Evolutionary conservation across 2,113 vertebrate species (phyloP).

Genomic region (Nothobranchius kuhntae): DNA sequence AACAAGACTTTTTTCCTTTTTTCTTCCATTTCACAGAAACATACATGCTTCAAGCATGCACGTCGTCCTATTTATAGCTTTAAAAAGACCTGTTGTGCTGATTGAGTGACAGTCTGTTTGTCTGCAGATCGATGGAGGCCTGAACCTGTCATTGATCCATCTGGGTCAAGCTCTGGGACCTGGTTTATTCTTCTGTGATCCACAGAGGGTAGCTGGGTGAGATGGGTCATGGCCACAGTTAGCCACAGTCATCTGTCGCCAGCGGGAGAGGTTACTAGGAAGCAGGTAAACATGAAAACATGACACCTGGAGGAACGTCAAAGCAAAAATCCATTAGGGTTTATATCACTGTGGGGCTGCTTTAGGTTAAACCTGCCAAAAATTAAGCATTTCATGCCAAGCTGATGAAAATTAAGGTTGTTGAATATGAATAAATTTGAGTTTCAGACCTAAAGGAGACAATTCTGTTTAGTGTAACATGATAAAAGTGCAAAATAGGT

Average conservation of each 20-base stretch:
- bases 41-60: neutral
- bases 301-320: conserved; percentile 4
- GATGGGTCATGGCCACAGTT: conserved; percentile 55
- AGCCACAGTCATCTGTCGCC: conserved; percentile 39
- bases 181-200: conserved; percentile 37
- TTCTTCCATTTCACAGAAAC: conserved; percentile 21
- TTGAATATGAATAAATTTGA: too few species aligned
- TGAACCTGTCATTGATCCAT: conserved; percentile 63
- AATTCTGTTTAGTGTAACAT: too few species aligned
- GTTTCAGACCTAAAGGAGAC: too few species aligned
- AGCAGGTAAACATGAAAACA: conserved; percentile 41
- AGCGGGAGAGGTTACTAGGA: conserved; percentile 56
- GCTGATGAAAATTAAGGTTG: too few species aligned
- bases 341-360: too few species aligned
- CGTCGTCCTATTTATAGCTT: conserved; percentile 26
- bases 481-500: too few species aligned
- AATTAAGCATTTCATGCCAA: too few species aligned
- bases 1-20: conserved; percentile 24
- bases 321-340: neutral
- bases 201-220: conserved; percentile 39
- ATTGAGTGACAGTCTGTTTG: conserved; percentile 45
- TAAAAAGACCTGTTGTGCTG: conserved; percentile 36
- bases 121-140: conserved; percentile 62
- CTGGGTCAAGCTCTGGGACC: conserved; percentile 44
- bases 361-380: too few species aligned